Conservation (phyloP, 1,140 invertebrate genomes). For the Teleopsis dalmanni region DNA sequence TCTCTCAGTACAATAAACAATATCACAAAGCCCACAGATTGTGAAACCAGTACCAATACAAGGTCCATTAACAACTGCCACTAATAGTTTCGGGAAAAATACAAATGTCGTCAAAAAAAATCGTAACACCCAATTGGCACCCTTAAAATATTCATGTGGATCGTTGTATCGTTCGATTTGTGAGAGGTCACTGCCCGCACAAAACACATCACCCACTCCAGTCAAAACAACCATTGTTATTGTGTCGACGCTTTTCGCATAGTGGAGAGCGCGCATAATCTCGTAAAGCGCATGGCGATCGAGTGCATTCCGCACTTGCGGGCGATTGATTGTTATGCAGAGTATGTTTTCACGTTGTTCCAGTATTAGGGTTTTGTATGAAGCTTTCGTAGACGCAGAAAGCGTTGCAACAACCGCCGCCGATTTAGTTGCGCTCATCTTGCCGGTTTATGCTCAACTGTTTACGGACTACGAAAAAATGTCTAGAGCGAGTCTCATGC, state of each 20-base stretch:
- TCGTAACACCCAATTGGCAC: slow-evolving; percentile 43
- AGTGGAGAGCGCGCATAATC: slow-evolving; percentile 23
- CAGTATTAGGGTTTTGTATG: slow-evolving; percentile 16
- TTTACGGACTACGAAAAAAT: no score
- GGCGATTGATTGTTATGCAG: slow-evolving; percentile 65
- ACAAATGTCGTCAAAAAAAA: slow-evolving; percentile 74
- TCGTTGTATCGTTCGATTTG: slow-evolving; percentile 12
- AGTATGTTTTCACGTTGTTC: slow-evolving; percentile 17
- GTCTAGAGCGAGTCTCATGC: no score
- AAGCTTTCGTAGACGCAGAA: no score
- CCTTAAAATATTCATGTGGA: slow-evolving; percentile 19
- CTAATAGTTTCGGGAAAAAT: slow-evolving; percentile 78
- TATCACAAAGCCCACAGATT: slow-evolving; percentile 75
- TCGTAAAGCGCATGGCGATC: slow-evolving; percentile 38
- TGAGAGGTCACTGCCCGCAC: slow-evolving; percentile 81
- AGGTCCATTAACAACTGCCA: slow-evolving; percentile 86
- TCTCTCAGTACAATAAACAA: slow-evolving; percentile 75
- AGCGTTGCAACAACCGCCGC: no score
- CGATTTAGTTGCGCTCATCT: no score
- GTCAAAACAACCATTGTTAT: slow-evolving; percentile 25
- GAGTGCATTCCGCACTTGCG: slow-evolving; percentile 72
- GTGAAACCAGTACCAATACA: slow-evolving; percentile 88
- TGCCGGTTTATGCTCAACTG: no score
- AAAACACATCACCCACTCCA: slow-evolving; percentile 65
- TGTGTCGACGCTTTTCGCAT: slow-evolving; percentile 17